These are phyloP conservation scores for Colletes gigas DNA, from an alignment of 1,140 invertebrate genomes.

Conservation along the genomic window DNA sequence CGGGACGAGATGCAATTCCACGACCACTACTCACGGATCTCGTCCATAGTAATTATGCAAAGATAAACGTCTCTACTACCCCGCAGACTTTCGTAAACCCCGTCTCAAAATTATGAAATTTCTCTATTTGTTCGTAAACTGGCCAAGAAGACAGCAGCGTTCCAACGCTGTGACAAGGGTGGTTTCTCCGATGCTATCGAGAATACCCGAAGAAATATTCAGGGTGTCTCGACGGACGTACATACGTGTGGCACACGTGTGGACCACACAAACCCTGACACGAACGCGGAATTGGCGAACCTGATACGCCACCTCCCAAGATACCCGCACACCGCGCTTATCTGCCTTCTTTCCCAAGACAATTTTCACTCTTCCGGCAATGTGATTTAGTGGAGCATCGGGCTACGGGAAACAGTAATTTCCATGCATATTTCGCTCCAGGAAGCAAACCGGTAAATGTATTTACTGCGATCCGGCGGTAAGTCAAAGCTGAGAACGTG, in stretches of 20 bases:
- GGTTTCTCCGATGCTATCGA: no score
- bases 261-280: not conserved
- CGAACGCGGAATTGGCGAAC: constrained; percentile 41
- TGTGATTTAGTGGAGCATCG: constrained; percentile 62
- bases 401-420: constrained; percentile 46
- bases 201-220: constrained; percentile 2
- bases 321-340: constrained; percentile 42
- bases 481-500: constrained; percentile 12
- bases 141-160: no score
- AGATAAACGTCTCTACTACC: not conserved
- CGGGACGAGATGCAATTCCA: constrained; percentile 23
- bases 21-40: constrained; percentile 32
- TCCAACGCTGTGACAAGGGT: no score
- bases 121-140: no score
- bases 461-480: constrained; percentile 35
- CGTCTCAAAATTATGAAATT: no score
- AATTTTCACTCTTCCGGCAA: constrained; percentile 65
- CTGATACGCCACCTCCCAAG: constrained; percentile 52
- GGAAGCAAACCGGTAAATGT: constrained; percentile 30
- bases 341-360: constrained; percentile 61
- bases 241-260: no score
- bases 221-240: not conserved
- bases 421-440: constrained; percentile 54
- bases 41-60: constrained; percentile 41
- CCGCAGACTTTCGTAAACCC: no score